A percentile compares a stretch with the other conserved stretches of the same genome.
These are phyloP conservation scores for Rallus crepitans DNA, from an alignment of 2,797 vertebrate genomes.

Conservation along the genomic window DNA sequence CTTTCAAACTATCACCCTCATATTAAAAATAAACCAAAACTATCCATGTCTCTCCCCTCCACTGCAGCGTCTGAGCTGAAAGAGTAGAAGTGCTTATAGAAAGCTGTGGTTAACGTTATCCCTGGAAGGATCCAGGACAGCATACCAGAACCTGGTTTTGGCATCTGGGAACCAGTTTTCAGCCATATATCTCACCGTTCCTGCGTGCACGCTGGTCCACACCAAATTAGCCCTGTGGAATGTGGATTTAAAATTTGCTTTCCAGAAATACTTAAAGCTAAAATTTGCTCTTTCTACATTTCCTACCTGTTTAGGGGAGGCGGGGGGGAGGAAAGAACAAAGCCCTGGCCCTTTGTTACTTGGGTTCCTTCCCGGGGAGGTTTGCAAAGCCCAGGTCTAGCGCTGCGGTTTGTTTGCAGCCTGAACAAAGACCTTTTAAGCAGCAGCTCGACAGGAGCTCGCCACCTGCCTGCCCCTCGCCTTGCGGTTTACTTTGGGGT, in stretches of 20 bases:
- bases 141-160: constrained; percentile 71
- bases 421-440: constrained; percentile 40
- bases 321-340: neutral
- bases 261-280: constrained; percentile 56
- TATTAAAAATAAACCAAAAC: constrained; percentile 6
- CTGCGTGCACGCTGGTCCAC: constrained; percentile 18
- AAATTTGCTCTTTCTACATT: constrained; percentile 49
- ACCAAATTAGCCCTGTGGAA: constrained; percentile 65
- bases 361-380: neutral
- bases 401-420: neutral
- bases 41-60: neutral
- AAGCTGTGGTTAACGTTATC: constrained; percentile 40
- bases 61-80: neutral
- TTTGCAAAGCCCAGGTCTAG: constrained; percentile 13
- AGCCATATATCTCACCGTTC: constrained; percentile 58
- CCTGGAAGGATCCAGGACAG: constrained; percentile 48
- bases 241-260: constrained; percentile 20
- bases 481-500: neutral
- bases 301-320: constrained; percentile 60
- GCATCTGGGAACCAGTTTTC: constrained; percentile 50
- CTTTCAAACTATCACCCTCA: neutral
- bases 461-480: constrained; percentile 67
- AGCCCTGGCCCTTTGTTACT: constrained; percentile 30
- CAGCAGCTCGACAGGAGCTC: constrained; percentile 31
- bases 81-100: constrained; percentile 10